These are phyloP conservation scores for Theropithecus gelada DNA, from an alignment of 2,113 vertebrate species.

Conservation along the genomic window DNA sequence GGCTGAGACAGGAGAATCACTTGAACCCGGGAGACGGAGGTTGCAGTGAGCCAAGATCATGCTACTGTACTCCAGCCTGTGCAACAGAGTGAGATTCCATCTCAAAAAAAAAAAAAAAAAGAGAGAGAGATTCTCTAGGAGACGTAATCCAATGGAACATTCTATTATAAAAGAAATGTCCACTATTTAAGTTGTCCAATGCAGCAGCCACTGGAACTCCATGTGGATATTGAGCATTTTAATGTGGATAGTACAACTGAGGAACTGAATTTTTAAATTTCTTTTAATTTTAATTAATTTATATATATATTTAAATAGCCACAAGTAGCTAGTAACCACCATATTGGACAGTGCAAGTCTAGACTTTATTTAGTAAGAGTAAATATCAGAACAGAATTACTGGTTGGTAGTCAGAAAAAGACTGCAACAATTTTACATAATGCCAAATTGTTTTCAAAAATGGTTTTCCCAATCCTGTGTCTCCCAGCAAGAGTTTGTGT, in stretches of 20 bases:
- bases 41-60: no score
- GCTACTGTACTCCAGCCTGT: no score
- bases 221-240: neutral
- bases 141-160: neutral
- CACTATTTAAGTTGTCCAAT: neutral
- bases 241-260: neutral
- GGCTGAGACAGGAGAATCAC: no score
- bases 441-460: neutral
- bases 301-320: neutral
- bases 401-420: neutral
- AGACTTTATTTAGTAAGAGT: neutral
- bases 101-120: no score
- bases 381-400: neutral
- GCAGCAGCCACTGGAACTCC: neutral
- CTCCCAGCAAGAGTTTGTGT: neutral
- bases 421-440: neutral
- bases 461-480: neutral
- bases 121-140: neutral
- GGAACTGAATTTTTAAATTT: neutral
- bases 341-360: no score
- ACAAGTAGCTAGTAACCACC: neutral
- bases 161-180: neutral
- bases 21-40: no score
- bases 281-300: neutral
- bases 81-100: no score